Conservation (phyloP, 2,113 vertebrate species). For the Chinchilla lanigera region DNA sequence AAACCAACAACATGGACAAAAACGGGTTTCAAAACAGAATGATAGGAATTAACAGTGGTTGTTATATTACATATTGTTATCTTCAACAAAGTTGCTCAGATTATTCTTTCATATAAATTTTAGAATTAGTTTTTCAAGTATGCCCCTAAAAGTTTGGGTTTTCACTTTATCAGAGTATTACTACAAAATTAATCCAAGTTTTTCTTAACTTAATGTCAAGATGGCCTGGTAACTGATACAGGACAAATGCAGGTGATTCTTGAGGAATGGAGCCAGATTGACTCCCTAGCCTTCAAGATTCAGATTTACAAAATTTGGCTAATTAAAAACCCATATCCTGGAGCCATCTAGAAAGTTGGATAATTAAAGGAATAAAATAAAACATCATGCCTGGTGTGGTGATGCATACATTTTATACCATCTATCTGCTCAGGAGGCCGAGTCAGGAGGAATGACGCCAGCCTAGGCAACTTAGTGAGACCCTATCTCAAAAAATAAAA, state of each 20-base stretch:
- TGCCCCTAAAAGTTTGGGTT: slow-evolving; percentile 22
- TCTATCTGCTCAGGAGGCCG: neutral
- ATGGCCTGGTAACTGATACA: neutral
- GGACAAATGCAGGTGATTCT: slow-evolving; percentile 19
- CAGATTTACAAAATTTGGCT: slow-evolving; percentile 36
- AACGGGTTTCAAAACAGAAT: too few relatives aligned
- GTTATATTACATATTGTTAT: too few relatives aligned
- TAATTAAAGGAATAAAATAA: slow-evolving; percentile 37
- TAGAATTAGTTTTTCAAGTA: neutral
- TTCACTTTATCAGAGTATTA: slow-evolving; percentile 33
- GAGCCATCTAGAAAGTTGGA: slow-evolving; percentile 26
- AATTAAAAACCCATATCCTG: slow-evolving; percentile 11
- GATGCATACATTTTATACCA: neutral
- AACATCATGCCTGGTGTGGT: neutral
- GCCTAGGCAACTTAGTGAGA: neutral
- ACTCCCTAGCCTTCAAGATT: neutral
- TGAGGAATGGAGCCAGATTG: neutral
- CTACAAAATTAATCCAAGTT: slow-evolving; percentile 17
- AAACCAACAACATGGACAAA: too few relatives aligned
- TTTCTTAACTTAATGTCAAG: slow-evolving; percentile 29
- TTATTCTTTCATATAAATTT: neutral
- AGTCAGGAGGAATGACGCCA: neutral
- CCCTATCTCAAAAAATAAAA: neutral
- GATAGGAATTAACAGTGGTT: too few relatives aligned
- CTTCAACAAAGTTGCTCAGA: too few relatives aligned